Evolutionary conservation across 2,797 vertebrate genomes (phyloP).

Genomic region (Pseudochirops corinnae): DNA sequence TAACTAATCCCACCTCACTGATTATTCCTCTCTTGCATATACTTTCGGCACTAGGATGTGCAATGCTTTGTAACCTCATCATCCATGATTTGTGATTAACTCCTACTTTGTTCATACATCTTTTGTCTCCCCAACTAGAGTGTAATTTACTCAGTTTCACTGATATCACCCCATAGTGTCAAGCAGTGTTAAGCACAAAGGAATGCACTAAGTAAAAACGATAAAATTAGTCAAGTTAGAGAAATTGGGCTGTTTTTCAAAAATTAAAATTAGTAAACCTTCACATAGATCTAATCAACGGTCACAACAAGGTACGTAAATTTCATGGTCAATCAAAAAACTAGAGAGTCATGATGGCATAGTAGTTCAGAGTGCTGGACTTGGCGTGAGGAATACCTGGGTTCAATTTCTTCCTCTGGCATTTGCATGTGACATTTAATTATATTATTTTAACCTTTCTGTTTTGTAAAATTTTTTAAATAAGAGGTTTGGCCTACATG

Average conservation of each 20-base stretch:
- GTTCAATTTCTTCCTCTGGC: neutral
- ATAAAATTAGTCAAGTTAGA: neutral
- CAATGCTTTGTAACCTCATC: conserved; percentile 7
- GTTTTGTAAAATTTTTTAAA: neutral
- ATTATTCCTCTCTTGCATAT: neutral
- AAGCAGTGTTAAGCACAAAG: neutral
- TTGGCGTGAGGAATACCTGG: neutral
- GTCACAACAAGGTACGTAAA: neutral
- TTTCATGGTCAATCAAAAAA: neutral
- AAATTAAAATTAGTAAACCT: neutral
- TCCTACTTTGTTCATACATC: neutral
- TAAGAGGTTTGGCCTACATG: neutral
- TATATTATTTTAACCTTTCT: neutral
- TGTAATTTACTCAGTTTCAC: neutral
- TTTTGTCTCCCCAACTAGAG: neutral
- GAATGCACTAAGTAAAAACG: neutral
- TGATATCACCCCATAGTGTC: neutral
- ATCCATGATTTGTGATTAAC: neutral
- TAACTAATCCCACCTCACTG: neutral
- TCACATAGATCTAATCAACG: neutral
- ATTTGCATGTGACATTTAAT: neutral
- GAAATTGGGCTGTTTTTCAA: neutral
- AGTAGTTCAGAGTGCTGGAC: neutral
- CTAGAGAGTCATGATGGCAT: neutral
- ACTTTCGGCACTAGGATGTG: neutral